Conservation (phyloP, 53 echinoderm and acorn worm species). For the Crossaster papposus region DNA sequence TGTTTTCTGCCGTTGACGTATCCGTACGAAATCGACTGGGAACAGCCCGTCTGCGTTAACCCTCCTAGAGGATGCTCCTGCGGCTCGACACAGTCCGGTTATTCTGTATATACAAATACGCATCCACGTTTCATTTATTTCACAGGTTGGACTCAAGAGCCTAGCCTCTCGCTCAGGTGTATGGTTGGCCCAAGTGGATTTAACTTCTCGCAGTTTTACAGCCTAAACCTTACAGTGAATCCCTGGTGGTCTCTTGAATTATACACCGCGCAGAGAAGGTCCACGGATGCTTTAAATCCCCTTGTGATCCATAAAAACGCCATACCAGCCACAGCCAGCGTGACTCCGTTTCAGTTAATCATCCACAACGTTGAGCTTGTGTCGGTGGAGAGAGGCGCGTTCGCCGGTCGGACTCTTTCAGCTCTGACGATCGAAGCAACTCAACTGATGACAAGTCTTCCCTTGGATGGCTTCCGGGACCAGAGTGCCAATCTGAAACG, state of each 20-base stretch:
- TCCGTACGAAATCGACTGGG: not conserved
- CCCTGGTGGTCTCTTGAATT: not conserved
- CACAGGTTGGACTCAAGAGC: not conserved
- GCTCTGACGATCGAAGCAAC: not conserved
- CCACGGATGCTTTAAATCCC: not conserved
- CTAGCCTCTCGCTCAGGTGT: not conserved
- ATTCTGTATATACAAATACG: not conserved
- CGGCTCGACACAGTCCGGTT: not conserved
- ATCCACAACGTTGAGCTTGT: not conserved
- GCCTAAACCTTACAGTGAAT: not conserved
- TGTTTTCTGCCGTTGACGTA: not conserved
- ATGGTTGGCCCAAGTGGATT: not conserved
- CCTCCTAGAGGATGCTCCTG: not conserved
- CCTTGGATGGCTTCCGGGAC: slow-evolving; percentile 13
- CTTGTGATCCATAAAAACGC: slow-evolving; percentile 1
- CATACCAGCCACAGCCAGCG: not conserved
- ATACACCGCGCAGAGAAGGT: too few species aligned
- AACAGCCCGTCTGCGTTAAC: not conserved
- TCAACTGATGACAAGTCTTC: slow-evolving; percentile 15
- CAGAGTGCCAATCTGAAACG: not conserved
- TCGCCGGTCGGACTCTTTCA: slow-evolving; percentile 16
- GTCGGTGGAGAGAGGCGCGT: slow-evolving; percentile 28
- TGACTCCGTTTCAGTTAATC: not conserved
- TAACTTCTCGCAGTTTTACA: slow-evolving; percentile 18
- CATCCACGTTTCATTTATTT: too few species aligned